These are phyloP conservation scores for Epiblema foenella DNA, from an alignment of 2,888 invertebrate genomes.

Conservation along the genomic window DNA sequence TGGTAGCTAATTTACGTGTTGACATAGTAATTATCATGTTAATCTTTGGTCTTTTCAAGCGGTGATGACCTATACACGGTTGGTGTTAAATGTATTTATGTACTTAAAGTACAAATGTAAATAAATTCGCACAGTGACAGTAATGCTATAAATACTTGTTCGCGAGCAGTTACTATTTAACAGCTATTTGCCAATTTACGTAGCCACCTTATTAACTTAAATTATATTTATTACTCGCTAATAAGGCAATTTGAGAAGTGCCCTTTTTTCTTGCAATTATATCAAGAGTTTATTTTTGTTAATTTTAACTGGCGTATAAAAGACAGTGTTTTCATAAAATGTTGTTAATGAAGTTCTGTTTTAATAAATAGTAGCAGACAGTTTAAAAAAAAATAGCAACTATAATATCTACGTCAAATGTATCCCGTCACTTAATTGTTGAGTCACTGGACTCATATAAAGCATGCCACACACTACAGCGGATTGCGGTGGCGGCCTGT, in stretches of 20 bases:
- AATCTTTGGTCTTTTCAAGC: constrained; percentile 22
- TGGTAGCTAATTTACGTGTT: constrained; percentile 32
- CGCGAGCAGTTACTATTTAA: constrained; percentile 4
- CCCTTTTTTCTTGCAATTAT: neutral
- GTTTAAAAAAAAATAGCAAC: no score
- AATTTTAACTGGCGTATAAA: no score
- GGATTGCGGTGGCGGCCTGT: no score
- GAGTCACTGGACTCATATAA: no score
- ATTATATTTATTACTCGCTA: constrained; percentile 17
- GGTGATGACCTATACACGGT: constrained; percentile 37
- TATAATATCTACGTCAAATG: no score
- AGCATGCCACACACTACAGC: no score
- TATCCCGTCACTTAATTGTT: no score
- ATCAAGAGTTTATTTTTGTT: neutral
- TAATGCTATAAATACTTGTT: constrained; percentile 25
- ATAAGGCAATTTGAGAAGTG: neutral
- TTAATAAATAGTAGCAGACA: no score
- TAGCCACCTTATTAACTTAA: constrained; percentile 8
- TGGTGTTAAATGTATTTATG: constrained; percentile 29
- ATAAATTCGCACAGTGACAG: constrained; percentile 2
- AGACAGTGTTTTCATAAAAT: no score
- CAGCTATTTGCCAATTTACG: constrained; percentile 19
- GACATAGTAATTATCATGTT: constrained; percentile 38
- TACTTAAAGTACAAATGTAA: constrained; percentile 13
- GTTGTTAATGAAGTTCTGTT: no score